Evolutionary conservation across 2,888 invertebrate species (phyloP).

Genomic region (Schizaphis graminum): DNA sequence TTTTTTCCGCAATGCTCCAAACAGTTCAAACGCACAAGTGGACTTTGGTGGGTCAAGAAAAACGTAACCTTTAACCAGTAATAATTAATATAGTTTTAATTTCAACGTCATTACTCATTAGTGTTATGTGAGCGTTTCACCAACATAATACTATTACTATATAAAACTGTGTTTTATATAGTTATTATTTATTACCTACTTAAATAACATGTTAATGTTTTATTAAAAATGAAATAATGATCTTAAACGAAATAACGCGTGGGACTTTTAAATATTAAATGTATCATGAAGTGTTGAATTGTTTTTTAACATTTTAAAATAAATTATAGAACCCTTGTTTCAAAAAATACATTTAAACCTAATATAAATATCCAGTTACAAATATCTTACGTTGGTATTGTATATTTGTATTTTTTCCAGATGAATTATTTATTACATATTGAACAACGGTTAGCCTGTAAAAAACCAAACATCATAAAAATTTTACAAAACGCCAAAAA

Average conservation of each 20-base stretch:
- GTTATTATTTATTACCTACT: neutral
- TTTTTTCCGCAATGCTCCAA: neutral
- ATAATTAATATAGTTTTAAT: neutral
- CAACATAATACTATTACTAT: neutral
- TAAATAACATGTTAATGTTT: neutral
- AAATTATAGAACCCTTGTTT: neutral
- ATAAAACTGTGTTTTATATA: neutral
- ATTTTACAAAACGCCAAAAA: neutral
- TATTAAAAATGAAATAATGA: neutral
- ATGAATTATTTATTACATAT: neutral
- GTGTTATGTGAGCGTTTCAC: neutral
- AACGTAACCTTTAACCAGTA: neutral
- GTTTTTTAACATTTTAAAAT: neutral
- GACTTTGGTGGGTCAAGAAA: neutral
- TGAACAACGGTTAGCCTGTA: neutral
- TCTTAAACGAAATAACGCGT: neutral
- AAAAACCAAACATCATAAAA: neutral
- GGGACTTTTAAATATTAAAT: neutral
- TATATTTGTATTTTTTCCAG: neutral
- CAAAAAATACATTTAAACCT: neutral
- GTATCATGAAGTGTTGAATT: neutral
- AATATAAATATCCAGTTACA: neutral
- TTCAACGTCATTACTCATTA: neutral
- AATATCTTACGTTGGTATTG: neutral
- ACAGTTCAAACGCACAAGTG: neutral